A percentile compares a stretch with the other conserved stretches of the same genome.
phyloP scores from a whole-genome alignment of 2,113 vertebrate genomes.

The Catharus bicknelli region DNA sequence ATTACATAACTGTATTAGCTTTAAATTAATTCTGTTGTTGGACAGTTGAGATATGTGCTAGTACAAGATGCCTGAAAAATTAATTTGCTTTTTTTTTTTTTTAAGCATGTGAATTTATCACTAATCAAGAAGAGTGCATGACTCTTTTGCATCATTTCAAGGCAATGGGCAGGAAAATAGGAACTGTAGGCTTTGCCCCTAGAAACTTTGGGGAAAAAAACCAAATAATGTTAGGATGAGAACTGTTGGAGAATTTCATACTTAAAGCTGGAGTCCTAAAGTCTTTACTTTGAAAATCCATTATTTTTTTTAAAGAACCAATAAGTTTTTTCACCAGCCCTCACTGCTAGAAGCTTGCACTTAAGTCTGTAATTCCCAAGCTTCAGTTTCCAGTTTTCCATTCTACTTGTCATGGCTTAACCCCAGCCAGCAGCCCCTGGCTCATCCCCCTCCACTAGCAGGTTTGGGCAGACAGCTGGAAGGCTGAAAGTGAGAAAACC shows the following conservation, averaged over 20 bases:
- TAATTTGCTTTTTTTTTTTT: neutral
- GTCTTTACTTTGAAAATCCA: neutral
- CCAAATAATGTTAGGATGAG: neutral
- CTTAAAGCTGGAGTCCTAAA: neutral
- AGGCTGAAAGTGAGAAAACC: neutral
- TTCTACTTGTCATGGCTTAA: neutral
- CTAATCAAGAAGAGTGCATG: neutral
- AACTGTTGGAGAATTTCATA: neutral
- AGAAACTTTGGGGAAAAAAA: neutral
- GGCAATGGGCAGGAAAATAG: neutral
- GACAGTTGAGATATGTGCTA: neutral
- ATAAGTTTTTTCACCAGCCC: neutral
- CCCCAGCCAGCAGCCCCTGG: neutral
- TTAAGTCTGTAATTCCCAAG: neutral
- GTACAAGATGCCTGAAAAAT: neutral
- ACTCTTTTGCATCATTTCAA: neutral
- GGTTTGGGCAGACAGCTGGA: rapidly evolving
- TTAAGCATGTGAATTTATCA: neutral
- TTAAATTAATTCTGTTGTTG: neutral
- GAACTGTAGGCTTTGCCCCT: neutral
- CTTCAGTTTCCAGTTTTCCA: neutral
- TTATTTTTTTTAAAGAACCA: neutral
- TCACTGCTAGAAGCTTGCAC: neutral
- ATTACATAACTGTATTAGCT: neutral
- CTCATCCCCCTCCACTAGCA: neutral